Evolutionary conservation across 2,888 invertebrate species (phyloP).

Genomic region (Ecliptopera silaceata): DNA sequence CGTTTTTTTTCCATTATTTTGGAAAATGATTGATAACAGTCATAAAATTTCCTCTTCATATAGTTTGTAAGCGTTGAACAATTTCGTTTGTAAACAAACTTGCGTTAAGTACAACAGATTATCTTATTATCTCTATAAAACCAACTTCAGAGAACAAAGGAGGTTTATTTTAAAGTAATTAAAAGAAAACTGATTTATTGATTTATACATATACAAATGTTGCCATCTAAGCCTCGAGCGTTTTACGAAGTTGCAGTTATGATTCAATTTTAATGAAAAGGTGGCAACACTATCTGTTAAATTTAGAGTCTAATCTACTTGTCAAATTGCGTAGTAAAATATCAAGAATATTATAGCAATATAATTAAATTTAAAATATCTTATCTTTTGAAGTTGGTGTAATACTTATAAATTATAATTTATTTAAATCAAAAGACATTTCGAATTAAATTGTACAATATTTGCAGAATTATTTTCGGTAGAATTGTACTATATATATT

Average conservation of each 20-base stretch:
- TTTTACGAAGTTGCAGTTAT: too few relatives aligned
- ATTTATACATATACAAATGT: too few relatives aligned
- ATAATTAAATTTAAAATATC: background rate
- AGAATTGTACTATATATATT: slow-evolving; percentile 15
- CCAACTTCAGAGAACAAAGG: background rate
- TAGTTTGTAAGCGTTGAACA: slow-evolving; percentile 56
- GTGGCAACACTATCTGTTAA: too few relatives aligned
- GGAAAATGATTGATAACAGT: too few relatives aligned
- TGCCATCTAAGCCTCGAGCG: too few relatives aligned
- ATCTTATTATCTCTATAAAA: background rate
- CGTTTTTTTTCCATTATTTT: too few relatives aligned
- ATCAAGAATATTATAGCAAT: too few relatives aligned
- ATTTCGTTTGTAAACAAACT: slow-evolving; percentile 40
- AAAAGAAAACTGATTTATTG: too few relatives aligned
- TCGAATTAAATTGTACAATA: slow-evolving; percentile 4
- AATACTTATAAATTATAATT: slow-evolving; percentile 5
- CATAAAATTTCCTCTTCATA: slow-evolving; percentile 13
- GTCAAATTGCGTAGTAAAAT: too few relatives aligned
- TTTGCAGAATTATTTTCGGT: background rate
- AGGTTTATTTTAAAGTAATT: too few relatives aligned
- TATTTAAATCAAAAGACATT: slow-evolving; percentile 27
- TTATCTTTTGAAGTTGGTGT: background rate
- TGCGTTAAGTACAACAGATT: slow-evolving; percentile 27
- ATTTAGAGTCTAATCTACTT: too few relatives aligned
- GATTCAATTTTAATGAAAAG: too few relatives aligned